Conservation (phyloP, 2,797 vertebrate species). For the Parauchenoglanis punctatus region DNA sequence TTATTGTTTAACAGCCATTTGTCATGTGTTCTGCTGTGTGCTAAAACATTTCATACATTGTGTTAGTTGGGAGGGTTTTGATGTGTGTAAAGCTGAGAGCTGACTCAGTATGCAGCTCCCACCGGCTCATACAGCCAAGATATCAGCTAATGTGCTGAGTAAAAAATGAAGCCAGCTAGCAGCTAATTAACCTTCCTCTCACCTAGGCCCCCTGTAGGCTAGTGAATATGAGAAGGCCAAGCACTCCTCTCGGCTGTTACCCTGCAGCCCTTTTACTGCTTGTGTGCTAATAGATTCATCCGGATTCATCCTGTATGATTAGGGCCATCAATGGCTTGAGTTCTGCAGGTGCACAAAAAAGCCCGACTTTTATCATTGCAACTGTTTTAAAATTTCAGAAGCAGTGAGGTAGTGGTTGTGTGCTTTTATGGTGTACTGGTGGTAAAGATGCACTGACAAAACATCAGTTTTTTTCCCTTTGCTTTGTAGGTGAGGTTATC, state of each 20-base stretch:
- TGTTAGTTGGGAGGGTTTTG: background rate
- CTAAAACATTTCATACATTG: background rate
- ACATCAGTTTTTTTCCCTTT: no score
- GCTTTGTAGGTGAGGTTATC: background rate
- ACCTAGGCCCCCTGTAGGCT: slow-evolving; percentile 18
- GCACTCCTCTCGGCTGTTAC: background rate
- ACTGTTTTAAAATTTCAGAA: no score
- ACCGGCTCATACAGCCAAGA: background rate
- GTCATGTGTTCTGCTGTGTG: background rate
- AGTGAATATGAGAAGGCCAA: background rate
- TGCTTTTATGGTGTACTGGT: background rate
- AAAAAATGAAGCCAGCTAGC: slow-evolving; percentile 1
- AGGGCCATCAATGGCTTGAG: background rate
- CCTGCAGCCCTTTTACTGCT: background rate
- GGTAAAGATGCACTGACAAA: background rate
- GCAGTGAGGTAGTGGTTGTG: no score
- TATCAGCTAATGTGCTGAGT: slow-evolving; percentile 2
- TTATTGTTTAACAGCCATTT: background rate
- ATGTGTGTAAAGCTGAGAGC: background rate
- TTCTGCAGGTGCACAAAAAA: background rate
- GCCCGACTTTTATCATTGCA: background rate
- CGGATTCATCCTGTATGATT: background rate
- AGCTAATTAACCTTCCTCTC: slow-evolving; percentile 41
- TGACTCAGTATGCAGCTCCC: background rate
- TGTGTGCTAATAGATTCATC: background rate